Evolutionary conservation across 2,797 vertebrate genomes (phyloP), one percentile per base, ranked within the genome.

Genomic region (Macropodus opercularis): DNA sequence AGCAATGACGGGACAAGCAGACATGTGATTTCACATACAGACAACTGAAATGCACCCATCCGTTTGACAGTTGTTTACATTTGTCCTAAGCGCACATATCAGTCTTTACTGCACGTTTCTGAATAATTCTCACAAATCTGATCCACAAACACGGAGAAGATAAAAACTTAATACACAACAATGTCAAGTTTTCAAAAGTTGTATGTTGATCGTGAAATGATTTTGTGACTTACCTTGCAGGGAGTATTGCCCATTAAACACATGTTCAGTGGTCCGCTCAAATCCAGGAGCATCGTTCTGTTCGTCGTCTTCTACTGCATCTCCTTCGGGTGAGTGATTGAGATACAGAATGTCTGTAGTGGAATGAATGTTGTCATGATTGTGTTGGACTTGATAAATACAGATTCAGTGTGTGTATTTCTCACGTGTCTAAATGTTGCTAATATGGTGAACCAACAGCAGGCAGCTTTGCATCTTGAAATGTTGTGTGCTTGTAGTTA

Each of bases 261-360:
- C 47, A 80, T 93, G 32, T 92, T 93, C 52, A 65, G 15, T 0
- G 69, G 56, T 8, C 17, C 63, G 0, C 80, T 92, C 32, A 78
- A 31, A 46, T 55, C 79, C 61, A 87, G 88, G 47, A 93, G 92
- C 58, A 3, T 85, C 3, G 21, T 63, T 8, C 73, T 94, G 54
- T 61, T 91, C 41, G n/a, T 91, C 67, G 43, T 93, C 69, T 94
- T 93, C 79, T 93, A 85, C 87, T 91, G 90, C 83, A 92, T 93
- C 65, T 93, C 92, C 3, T 94, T 94, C 24, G 88, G 93, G 91
- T 93, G 80, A 86, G 90, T 14, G 1, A 14, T 10, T 2, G 1
- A 35, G n/a, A 3, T 5, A 0, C 23, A 42, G 8, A 31, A 6
- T 18, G 7, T 47, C 47, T 31, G 46, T 27, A n/a, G 35, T 23